A percentile compares a stretch with the other conserved stretches of the same genome.
Conservation (phyloP, 2,797 vertebrate species). For the Arctocebus calabarensis region DNA sequence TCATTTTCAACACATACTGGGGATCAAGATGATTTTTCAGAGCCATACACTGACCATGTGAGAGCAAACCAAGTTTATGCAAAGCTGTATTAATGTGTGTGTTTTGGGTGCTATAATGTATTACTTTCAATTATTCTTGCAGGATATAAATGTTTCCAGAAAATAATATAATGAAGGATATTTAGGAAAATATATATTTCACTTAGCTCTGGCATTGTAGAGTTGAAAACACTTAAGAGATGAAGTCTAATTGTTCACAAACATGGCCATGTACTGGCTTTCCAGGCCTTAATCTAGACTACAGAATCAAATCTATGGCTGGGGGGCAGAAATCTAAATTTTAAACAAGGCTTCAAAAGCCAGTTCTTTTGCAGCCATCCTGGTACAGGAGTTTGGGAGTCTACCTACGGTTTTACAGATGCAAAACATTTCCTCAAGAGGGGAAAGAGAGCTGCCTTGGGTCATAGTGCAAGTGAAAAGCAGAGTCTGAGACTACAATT, state of each 20-base stretch:
- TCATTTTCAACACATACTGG: neutral
- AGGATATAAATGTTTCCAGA: constrained; percentile 40
- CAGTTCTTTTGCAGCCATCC: neutral
- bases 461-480: neutral
- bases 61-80: constrained; percentile 36
- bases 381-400: neutral
- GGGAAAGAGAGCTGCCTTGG: neutral
- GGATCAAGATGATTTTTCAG: neutral
- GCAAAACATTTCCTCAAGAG: neutral
- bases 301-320: neutral
- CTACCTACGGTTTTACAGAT: constrained; percentile 45
- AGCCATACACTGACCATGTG: neutral
- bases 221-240: neutral
- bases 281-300: neutral
- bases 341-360: constrained; percentile 38
- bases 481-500: constrained; percentile 6
- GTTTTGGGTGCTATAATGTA: neutral
- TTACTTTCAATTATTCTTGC: constrained; percentile 9
- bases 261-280: neutral
- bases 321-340: constrained; percentile 13
- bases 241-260: constrained; percentile 5
- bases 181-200: constrained; percentile 15
- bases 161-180: constrained; percentile 40
- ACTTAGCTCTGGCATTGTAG: constrained; percentile 9
- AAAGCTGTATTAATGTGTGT: neutral